phyloP scores from a whole-genome alignment of 1,140 invertebrate genomes.

The Ceratina japonica region DNA sequence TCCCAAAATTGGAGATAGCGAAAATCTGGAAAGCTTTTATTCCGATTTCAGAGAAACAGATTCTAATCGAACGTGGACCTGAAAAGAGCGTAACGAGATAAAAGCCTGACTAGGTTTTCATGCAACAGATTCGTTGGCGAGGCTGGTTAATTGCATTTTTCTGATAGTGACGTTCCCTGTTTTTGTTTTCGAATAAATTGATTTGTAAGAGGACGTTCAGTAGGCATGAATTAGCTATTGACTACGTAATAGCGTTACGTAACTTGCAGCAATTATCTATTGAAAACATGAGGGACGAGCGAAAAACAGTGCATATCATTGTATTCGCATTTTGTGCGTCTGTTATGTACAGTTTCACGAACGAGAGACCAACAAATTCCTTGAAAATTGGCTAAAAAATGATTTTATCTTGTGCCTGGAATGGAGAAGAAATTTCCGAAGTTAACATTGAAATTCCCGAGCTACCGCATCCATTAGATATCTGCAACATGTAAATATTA shows the following conservation, averaged over 20 bases:
- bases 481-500: constrained; percentile 7
- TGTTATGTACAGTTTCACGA: not conserved
- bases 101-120: not conserved
- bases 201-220: not conserved
- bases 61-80: not conserved
- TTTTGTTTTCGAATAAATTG: not conserved
- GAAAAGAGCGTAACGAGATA: not conserved
- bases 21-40: constrained; percentile 4
- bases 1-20: no score
- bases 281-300: not conserved
- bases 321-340: not conserved
- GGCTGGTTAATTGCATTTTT: not conserved
- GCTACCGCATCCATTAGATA: no score
- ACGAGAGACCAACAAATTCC: no score
- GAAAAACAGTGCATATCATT: no score
- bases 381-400: no score
- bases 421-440: no score
- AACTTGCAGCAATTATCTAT: not conserved
- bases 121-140: not conserved
- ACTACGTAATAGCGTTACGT: not conserved
- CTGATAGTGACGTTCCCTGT: no score
- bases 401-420: no score
- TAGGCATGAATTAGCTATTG: not conserved
- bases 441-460: not conserved
- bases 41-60: not conserved